Base-by-base conservation (phyloP, 2,888 invertebrate species). In the Papilio demoleus region DNA sequence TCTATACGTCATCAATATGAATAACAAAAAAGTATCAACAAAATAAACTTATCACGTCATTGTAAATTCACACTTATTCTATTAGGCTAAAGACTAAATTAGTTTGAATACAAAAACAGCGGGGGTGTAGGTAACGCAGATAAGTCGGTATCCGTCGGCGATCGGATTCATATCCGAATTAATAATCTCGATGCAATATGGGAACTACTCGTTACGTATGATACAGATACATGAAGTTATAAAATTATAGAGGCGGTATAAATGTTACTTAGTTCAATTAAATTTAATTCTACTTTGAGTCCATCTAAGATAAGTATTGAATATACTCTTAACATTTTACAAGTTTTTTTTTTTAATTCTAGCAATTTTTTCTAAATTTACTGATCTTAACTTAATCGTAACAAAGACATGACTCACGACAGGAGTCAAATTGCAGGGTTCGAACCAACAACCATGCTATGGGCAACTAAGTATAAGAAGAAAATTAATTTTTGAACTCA, bases 81-180 rank as follows among this genome's bases (percentile, higher is more conserved):
- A 34, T 62, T 67, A 42, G 4, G 17, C 31, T 70, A 62, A 50
- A 34, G 27, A 34, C 24, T n/a, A 60, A 61, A 68, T 66, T 75
- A 71, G 72, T 76, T 76, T 75, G 77, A 74, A 75, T 77, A 77
- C 81, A 78, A n/a, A 80, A 78, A 79, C 77, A 76, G 76, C 72
- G 71, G 75, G 72, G 74, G 70, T 77, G 77, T 76, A 64, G 75
- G 17, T 50, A 77, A 78, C 79, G 74, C 70, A 80, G 85, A 88
- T 88, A 85, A 82, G 78, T 79, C 77, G 77, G 77, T 62, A 75
- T 73, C 88, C 86, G 83, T 76, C 82, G 88, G 86, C 85, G 83
- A 84, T 81, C 82, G 84, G 86, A 85, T 88, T 83, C 85, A 84
- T 89, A 91, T 91, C 91, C 90, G 88, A 89, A 88, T 88, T 89